Percentiles rank a stretch among this genome's conserved stretches.
phyloP scores from a whole-genome alignment of 2,113 vertebrate genomes.

The Mola mola region DNA sequence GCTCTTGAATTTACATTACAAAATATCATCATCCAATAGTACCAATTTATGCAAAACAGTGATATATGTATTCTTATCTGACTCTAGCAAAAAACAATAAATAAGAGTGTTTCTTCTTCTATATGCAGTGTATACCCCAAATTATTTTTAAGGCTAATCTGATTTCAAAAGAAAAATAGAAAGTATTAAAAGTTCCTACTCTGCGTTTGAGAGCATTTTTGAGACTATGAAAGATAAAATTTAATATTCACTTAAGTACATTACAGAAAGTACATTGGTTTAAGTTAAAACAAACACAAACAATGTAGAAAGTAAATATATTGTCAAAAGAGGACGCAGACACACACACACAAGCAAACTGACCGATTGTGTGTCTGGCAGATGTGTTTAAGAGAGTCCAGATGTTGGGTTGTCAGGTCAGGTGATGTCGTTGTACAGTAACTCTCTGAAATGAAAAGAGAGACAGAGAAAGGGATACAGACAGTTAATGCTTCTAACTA shows the following conservation, averaged over 20 bases:
- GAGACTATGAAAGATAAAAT: neutral
- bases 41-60: too few species aligned
- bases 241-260: too few species aligned
- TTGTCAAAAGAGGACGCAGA: neutral
- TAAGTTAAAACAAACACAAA: neutral
- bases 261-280: too few species aligned
- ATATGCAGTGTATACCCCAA: too few species aligned
- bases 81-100: too few species aligned
- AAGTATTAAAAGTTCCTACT: neutral
- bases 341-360: conserved; percentile 55
- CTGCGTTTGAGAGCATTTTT: neutral
- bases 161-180: too few species aligned
- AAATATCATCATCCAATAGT: too few species aligned
- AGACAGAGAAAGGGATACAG: conserved; percentile 2
- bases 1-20: too few species aligned
- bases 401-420: conserved; percentile 81
- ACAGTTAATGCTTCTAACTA: neutral
- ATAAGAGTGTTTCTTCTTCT: too few species aligned
- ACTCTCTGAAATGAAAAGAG: conserved; percentile 78
- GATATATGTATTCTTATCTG: neutral
- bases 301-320: neutral
- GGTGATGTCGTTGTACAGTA: conserved; percentile 81
- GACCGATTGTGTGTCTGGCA: conserved; percentile 93
- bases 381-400: conserved; percentile 88
- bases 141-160: too few species aligned